A percentile compares a stretch with the other conserved stretches of the same genome.
Evolutionary conservation across 2,888 invertebrate genomes (phyloP).

Genomic region (Pyrochroa serraticornis): DNA sequence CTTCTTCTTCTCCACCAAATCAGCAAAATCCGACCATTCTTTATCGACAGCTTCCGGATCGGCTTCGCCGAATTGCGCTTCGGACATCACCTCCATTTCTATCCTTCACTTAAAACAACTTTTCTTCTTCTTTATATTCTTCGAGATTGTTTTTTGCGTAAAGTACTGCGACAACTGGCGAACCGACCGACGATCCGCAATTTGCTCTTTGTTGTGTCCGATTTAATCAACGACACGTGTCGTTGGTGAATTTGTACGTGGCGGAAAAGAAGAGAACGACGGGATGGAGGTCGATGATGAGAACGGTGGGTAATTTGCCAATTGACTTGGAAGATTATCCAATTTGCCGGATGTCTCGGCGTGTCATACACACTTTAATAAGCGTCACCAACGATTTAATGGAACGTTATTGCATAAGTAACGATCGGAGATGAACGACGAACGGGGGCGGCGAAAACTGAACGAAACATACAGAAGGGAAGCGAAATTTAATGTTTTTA

Average conservation of each 20-base stretch:
- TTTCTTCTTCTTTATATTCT: neutral
- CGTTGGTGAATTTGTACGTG: neutral
- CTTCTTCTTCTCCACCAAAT: constrained; percentile 60
- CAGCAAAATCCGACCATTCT: constrained; percentile 67
- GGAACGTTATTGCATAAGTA: no score
- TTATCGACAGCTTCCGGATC: constrained; percentile 62
- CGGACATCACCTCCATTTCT: constrained; percentile 43
- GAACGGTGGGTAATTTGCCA: neutral
- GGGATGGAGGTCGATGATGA: no score
- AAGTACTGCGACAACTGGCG: neutral
- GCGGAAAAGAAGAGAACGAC: neutral
- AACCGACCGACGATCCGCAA: neutral
- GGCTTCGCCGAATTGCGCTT: constrained; percentile 60
- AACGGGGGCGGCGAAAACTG: no score
- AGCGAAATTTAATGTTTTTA: no score
- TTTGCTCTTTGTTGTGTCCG: neutral
- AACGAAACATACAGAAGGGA: no score
- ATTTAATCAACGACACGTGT: neutral
- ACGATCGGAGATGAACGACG: no score
- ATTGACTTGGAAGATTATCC: neutral
- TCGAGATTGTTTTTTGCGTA: neutral
- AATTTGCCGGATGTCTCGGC: no score
- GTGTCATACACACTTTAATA: neutral
- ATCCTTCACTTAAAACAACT: no score
- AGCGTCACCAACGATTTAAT: constrained; percentile 2